phyloP scores from a whole-genome alignment of 2,113 vertebrate genomes.

The Caloenas nicobarica region DNA sequence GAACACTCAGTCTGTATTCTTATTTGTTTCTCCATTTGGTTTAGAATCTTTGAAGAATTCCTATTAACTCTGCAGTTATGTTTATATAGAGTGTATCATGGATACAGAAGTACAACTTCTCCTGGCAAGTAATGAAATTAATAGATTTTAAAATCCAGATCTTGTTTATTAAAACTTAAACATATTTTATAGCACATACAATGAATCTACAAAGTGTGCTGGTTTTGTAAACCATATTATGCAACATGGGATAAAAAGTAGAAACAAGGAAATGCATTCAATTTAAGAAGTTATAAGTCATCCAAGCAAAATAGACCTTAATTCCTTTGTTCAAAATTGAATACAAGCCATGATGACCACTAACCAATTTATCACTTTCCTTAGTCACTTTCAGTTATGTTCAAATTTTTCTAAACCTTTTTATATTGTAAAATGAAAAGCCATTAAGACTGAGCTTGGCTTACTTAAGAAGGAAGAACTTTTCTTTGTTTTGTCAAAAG shows the following conservation, averaged over 20 bases:
- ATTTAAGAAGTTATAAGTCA: neutral
- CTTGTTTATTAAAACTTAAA: constrained; percentile 12
- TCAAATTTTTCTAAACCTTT: neutral
- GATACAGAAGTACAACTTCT: neutral
- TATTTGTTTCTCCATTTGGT: neutral
- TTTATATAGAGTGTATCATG: neutral
- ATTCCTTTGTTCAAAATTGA: neutral
- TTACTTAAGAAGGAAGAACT: neutral
- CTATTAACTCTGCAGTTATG: neutral
- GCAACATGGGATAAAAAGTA: neutral
- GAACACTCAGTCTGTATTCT: neutral
- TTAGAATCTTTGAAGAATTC: neutral
- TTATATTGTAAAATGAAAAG: neutral
- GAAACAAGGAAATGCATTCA: neutral
- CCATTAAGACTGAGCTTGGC: neutral
- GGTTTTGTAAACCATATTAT: neutral
- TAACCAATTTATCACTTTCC: neutral
- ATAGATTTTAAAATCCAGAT: neutral
- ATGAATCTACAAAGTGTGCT: neutral
- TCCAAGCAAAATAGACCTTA: neutral
- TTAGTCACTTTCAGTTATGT: neutral
- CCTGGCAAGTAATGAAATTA: neutral
- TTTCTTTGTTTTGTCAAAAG: neutral
- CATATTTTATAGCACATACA: neutral
- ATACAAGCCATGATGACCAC: neutral